phyloP scores from a whole-genome alignment of 2,797 vertebrate species.

The Megaceryle alcyon region DNA sequence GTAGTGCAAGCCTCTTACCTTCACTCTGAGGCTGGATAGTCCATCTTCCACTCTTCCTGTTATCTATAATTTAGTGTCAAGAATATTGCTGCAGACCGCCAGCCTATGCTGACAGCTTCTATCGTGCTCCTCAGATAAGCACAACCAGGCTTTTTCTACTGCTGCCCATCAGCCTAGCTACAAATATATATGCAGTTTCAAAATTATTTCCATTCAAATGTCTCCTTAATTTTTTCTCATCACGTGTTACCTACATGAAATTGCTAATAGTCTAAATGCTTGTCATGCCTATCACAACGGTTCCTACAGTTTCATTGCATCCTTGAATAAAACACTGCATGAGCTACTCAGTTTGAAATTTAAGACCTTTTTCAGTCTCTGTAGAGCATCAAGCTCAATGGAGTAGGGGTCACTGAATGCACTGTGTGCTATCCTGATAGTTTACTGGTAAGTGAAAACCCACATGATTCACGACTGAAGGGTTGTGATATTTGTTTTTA shows the following conservation, averaged over 20 bases:
- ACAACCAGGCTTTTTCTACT: neutral
- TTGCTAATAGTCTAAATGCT: neutral
- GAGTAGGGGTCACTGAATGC: neutral
- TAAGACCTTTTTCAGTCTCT: neutral
- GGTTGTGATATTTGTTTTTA: accelerated
- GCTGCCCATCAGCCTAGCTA: neutral
- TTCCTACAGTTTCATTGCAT: neutral
- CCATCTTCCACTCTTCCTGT: neutral
- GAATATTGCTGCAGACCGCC: neutral
- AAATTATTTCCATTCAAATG: neutral
- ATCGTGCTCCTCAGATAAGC: neutral
- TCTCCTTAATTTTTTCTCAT: neutral
- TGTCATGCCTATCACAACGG: neutral
- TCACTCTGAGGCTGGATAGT: neutral
- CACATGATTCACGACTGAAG: neutral
- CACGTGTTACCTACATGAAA: neutral
- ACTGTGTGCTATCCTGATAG: neutral
- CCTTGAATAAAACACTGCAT: neutral
- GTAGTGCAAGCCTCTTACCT: neutral
- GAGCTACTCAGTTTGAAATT: neutral
- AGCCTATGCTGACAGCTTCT: neutral
- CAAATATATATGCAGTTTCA: neutral
- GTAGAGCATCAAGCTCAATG: neutral
- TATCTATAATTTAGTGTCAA: neutral
- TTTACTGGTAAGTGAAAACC: neutral